Conservation (phyloP, 2,113 vertebrate species). For the Cyanoramphus novaezelandiae region DNA sequence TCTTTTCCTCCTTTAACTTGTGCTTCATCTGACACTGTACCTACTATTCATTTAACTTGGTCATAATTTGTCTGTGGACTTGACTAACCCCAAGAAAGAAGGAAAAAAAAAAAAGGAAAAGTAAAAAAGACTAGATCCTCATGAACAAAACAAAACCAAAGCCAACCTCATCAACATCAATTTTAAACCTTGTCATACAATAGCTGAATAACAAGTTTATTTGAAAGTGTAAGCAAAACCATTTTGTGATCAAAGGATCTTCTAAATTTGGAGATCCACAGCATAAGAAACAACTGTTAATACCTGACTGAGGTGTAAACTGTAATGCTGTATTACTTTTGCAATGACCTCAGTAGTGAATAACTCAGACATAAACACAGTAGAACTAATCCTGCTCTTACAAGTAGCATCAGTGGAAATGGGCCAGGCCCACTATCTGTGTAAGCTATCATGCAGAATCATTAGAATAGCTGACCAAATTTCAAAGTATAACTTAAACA, state of each 20-base stretch:
- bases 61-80: background rate
- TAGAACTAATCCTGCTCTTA: background rate
- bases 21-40: background rate
- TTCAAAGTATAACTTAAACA: background rate
- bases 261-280: background rate
- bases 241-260: background rate
- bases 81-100: background rate
- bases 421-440: too few species aligned
- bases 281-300: background rate
- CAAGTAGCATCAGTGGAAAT: background rate
- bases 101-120: background rate
- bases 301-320: background rate
- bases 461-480: background rate
- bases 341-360: background rate
- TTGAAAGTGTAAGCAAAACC: background rate
- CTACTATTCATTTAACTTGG: background rate
- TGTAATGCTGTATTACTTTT: background rate
- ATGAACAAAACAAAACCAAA: background rate
- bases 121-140: background rate
- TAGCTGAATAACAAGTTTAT: background rate
- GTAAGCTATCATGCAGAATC: background rate
- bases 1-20: background rate
- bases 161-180: background rate
- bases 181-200: background rate
- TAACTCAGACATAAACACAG: rapidly evolving